Evolutionary conservation across 2,113 vertebrate species (phyloP), one percentile per base, ranked within the genome.

Genomic region (Ictalurus furcatus): DNA sequence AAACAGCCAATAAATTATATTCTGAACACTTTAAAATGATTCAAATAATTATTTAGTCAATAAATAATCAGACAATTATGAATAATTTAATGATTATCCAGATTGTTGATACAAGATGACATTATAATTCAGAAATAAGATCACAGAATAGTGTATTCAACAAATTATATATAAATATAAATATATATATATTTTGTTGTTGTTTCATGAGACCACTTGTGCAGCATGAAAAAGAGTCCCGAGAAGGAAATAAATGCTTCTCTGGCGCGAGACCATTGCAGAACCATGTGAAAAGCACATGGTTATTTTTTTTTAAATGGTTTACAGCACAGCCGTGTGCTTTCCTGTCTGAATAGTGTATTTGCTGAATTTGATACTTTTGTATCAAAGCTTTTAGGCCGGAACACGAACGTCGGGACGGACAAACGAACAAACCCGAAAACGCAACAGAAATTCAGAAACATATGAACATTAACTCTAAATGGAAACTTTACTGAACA

Each of bases 21-120:
- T 74, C 9, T 21, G 2, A 9, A 21, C 16, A 11, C 17, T 74
- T 74, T 3, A 40, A 40, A 74, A 9, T 21, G 9, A 21, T 3
- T 40, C 7, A 11, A 37, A 37, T 0, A 74, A 34, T 21, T 4
- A 23, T 44, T 21, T 40, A 4, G 21, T 25, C 40, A 78, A 48
- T 48, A 78, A 48, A 78, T 13, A 78, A 28, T 44, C 74, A 78
- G 40, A 25, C 19, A 48, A 44, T 78, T 78, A 74, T 40, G 67
- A 69, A 69, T 73, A 73, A 73, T 73, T 73, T 73, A 73, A 73
- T 73, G 69, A 73, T 37, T 37, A 19, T 34, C 37, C 17, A 76
- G 73, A 30, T 71, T 69, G 67, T 69, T 73, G 16, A 78, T 76
- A 76, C 73, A 76, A 76, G 19, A 48, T 78, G 74, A 73, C 16